Base-by-base conservation (phyloP, 2,888 invertebrate species). In the Ligdia adustata region DNA sequence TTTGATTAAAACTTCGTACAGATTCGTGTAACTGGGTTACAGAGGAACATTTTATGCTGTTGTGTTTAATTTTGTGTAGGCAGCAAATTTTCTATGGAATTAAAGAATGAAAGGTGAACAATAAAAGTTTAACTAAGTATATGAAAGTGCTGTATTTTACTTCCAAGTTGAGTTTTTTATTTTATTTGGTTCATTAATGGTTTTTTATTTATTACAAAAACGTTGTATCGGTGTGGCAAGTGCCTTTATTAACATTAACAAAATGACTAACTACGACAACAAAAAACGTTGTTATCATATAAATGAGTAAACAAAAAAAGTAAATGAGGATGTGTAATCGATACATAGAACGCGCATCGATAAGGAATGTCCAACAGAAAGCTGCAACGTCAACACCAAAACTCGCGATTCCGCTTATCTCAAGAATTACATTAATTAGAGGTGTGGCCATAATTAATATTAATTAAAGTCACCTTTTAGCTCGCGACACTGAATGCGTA, bases 361-460 rank as follows among this genome's bases (percentile, higher is more conserved):
- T 27, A 49, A 33, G 28, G 12, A 12, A 26, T n/a, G 4, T 28
- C n/a, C 44, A 16, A 27, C 18, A 27, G 45, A 41, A 54, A 34
- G 31, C 31, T 55, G 27, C 39, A 35, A 11, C 26, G 22, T 40
- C 44, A 42, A 43, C 54, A 40, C 29, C 38, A 71, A 63, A 69
- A 68, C 68, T 72, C 72, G 74, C 78, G 72, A 63, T 62, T 74
- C 66, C 69, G 70, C 71, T 77, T 88, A 88, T 87, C 87, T 84
- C 66, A 74, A 76, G 79, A 82, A 84, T 85, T 84, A 88, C 84
- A 83, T 84, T 89, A 87, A 88, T 88, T 86, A 88, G 81, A 87
- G 87, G 87, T 88, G 89, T 86, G 86, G 84, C 78, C 73, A 82
- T 88, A 87, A 89, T 90, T 88, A 88, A 90, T 90, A 88, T 89